A percentile compares a stretch with the other conserved stretches of the same genome.
Evolutionary conservation across 2,113 vertebrate genomes (phyloP).

Genomic region (Aptenodytes forsteri): DNA sequence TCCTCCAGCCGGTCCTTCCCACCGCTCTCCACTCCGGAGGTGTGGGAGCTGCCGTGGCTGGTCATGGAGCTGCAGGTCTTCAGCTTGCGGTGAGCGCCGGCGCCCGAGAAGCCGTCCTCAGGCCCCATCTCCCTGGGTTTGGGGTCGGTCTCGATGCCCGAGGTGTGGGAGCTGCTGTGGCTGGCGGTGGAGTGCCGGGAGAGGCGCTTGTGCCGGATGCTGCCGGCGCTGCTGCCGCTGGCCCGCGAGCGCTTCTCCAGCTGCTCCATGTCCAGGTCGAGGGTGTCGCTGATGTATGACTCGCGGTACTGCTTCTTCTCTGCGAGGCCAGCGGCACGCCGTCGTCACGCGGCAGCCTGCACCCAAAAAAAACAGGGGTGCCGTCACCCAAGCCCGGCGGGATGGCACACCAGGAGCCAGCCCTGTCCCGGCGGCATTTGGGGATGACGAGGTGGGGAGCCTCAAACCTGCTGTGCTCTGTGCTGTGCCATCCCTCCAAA

Average conservation of each 20-base stretch:
- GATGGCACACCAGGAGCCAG: background rate
- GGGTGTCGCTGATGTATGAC: conserved; percentile 96
- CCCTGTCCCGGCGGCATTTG: accelerated
- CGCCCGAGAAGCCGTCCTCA: conserved; percentile 80
- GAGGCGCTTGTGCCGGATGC: conserved; percentile 86
- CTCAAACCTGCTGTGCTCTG: background rate
- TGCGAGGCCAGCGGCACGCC: background rate
- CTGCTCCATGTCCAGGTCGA: conserved; percentile 95
- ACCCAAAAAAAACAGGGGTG: too few species aligned
- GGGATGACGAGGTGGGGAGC: background rate
- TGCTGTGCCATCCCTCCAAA: background rate
- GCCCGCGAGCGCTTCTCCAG: conserved; percentile 92
- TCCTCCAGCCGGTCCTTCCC: conserved; percentile 93
- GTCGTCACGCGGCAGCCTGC: accelerated
- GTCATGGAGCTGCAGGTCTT: conserved; percentile 92
- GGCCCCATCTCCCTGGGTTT: conserved; percentile 72
- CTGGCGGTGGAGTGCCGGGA: conserved; percentile 90
- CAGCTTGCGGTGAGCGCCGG: conserved; percentile 81
- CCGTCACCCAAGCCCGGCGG: accelerated
- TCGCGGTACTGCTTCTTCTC: conserved; percentile 99
- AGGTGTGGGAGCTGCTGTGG: conserved; percentile 97
- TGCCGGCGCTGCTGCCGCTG: conserved; percentile 91
- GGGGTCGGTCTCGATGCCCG: conserved; percentile 88
- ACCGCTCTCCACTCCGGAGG: conserved; percentile 92
- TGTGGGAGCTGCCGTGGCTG: conserved; percentile 95